phyloP scores from a whole-genome alignment of 2,113 vertebrate genomes.

The Cebidichthys violaceus region DNA sequence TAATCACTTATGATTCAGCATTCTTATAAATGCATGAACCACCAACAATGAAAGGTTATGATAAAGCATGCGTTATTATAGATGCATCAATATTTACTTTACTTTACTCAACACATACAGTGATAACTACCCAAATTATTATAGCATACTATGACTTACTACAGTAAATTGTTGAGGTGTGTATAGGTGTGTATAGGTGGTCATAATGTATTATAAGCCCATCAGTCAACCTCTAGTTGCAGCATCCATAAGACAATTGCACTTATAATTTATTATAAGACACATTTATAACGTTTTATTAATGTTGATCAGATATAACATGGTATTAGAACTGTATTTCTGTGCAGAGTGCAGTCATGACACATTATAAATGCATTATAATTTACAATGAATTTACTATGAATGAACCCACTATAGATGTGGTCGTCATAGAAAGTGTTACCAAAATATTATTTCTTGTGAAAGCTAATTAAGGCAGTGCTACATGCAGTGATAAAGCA shows the following conservation, averaged over 20 bases:
- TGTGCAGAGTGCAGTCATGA: not conserved
- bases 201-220: not conserved
- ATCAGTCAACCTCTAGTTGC: not conserved
- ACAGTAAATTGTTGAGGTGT: not conserved
- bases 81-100: not conserved
- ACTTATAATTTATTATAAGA: not conserved
- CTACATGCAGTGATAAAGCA: not conserved
- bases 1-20: too few species aligned
- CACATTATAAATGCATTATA: not conserved
- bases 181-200: not conserved
- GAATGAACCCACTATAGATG: too few species aligned
- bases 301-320: not conserved
- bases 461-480: not conserved
- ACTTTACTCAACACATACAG: not conserved
- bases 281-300: not conserved
- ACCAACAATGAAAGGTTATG: not conserved
- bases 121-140: not conserved
- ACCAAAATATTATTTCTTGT: not conserved
- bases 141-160: not conserved
- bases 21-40: not conserved
- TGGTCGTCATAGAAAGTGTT: too few species aligned
- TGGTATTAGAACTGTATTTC: not conserved
- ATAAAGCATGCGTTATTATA: not conserved
- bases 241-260: not conserved
- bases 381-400: too few species aligned